These are phyloP conservation scores for Drosophila punjabiensis DNA, from an alignment of 1,140 invertebrate genomes.

Conservation along the genomic window DNA sequence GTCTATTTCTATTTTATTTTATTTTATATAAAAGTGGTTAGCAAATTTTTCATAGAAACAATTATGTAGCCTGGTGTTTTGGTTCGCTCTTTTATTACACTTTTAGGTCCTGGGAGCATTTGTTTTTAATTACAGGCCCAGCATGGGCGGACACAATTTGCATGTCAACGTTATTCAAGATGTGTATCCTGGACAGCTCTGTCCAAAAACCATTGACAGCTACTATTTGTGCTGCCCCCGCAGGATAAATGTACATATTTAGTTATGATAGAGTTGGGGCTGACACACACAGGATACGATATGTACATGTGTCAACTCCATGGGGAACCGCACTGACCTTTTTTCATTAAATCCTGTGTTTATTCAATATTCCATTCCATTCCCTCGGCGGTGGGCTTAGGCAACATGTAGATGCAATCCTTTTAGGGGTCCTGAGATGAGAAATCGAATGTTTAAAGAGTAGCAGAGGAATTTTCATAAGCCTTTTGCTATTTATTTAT, in stretches of 20 bases:
- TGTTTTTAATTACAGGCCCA: slow-evolving; percentile 22
- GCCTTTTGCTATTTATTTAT: no score
- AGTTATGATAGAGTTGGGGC: not conserved
- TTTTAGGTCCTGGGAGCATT: not conserved
- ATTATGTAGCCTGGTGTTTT: not conserved
- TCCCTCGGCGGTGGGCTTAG: no score
- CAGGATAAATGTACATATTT: not conserved
- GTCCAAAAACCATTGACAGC: slow-evolving; percentile 1
- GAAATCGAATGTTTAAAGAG: not conserved
- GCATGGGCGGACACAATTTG: not conserved
- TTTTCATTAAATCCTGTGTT: slow-evolving; percentile 4
- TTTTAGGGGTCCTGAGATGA: no score
- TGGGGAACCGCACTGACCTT: not conserved
- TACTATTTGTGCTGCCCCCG: not conserved
- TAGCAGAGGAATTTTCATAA: no score
- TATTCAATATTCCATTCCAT: not conserved
- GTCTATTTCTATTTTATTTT: no score
- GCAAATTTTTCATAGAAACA: no score
- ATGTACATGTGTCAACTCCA: not conserved
- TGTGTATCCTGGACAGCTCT: not conserved
- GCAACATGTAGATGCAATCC: no score
- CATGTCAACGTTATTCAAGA: slow-evolving; percentile 9
- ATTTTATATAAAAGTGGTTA: not conserved
- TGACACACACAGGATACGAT: not conserved
- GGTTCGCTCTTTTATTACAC: not conserved